A percentile compares a stretch with the other conserved stretches of the same genome.
phyloP scores from a whole-genome alignment of 2,888 invertebrate genomes.

The Anthophora plumipes region DNA sequence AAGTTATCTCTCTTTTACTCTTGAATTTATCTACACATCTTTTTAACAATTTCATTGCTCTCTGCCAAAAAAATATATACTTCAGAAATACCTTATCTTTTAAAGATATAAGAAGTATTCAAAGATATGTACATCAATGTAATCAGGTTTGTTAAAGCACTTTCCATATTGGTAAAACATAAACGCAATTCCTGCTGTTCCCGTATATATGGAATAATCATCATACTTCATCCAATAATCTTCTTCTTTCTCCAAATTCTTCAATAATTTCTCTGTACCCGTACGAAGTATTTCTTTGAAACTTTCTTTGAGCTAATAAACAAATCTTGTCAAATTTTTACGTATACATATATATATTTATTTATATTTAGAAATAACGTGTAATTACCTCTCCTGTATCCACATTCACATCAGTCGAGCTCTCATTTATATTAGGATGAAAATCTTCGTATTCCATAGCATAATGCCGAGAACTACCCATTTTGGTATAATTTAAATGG shows the following conservation, averaged over 20 bases:
- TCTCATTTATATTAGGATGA: conserved; percentile 68
- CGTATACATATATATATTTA: too few relatives aligned
- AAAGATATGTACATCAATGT: conserved; percentile 72
- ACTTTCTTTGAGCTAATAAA: conserved; percentile 85
- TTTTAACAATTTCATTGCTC: conserved; percentile 84
- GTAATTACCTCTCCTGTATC: conserved; percentile 43
- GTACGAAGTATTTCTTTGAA: conserved; percentile 84
- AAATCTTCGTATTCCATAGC: conserved; percentile 86
- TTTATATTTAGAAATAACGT: neutral
- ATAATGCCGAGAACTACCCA: conserved; percentile 78
- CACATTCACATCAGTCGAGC: conserved; percentile 80
- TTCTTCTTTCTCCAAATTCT: conserved; percentile 84
- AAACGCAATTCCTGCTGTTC: conserved; percentile 89
- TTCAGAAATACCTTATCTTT: neutral
- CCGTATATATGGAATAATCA: conserved; percentile 91
- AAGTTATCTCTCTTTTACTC: conserved; percentile 86
- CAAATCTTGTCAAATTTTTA: neutral
- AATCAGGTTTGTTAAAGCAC: conserved; percentile 73
- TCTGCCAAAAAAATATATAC: conserved; percentile 77
- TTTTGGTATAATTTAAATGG: conserved; percentile 21
- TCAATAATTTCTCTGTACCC: conserved; percentile 84
- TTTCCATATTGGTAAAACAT: conserved; percentile 86
- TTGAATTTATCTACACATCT: conserved; percentile 84
- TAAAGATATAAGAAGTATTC: neutral
- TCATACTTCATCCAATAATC: conserved; percentile 79